Base-by-base conservation (phyloP, 2,113 vertebrate species). In the Myiagra hebetior region DNA sequence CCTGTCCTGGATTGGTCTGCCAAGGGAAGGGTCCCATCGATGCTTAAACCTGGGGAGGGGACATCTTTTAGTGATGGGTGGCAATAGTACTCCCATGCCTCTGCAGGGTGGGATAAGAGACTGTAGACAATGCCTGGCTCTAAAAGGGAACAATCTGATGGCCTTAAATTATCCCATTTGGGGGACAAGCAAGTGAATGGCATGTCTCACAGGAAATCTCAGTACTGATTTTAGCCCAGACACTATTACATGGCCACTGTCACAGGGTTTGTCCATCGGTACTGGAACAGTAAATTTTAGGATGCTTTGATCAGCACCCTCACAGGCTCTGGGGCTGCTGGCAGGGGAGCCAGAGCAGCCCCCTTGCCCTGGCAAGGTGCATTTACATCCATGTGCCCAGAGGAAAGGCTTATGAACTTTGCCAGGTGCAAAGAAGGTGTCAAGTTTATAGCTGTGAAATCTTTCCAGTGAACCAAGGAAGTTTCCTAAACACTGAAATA, bases 391-490 rank as follows among this genome's bases (percentile, higher is more conserved):
- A 4, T 1, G 1, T 46, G 41, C 44, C 26, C 5, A 5, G 28
- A 77, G 41, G 8, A 82, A 87, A 76, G 50, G 23, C 41, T 91
- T 76, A 33, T 10, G 59, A 76, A 55, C 46, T 62, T 76, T 82
- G 69, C 56, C 47, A 89, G 69, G 56, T 22, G 26, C 3, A 3
- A 68, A 60, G 50, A 86, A 87, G 37, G 15, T 75, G 49, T 79
- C 0, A 0, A 15, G 13, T 89, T 85, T 92, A 84, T 10, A 87
- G 69, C 10, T 15, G 5, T 73, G 57, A 94, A 95, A 73, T 69
- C 53, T 91, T 93, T 79, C 87, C 77, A 62, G 65, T 53, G 74
- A 94, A 62, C 56, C 42, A 79, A 73, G 67, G 74, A 95, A 79
- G 59, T 85, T 95, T 91, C 78, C 55, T 76, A 69, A 87, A 76